phyloP scores from a whole-genome alignment of 2,797 vertebrate genomes.

The Pelobates cultripes region DNA sequence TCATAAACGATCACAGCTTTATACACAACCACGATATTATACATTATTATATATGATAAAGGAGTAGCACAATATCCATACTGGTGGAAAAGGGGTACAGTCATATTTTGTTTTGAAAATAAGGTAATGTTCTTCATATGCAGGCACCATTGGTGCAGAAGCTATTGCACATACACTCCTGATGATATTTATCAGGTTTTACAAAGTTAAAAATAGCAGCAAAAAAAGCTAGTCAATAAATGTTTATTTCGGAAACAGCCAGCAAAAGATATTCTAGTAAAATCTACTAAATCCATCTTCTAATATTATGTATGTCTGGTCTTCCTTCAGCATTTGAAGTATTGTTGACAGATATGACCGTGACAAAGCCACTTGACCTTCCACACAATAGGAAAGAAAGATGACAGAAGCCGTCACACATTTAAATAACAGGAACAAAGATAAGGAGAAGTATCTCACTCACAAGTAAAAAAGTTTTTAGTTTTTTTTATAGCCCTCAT shows the following conservation, averaged over 20 bases:
- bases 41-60: no score
- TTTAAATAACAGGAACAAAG: constrained; percentile 52
- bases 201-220: not conserved
- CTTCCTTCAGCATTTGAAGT: constrained; percentile 26
- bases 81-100: no score
- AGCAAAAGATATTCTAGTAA: not conserved
- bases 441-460: constrained; percentile 44
- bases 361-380: constrained; percentile 50
- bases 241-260: not conserved
- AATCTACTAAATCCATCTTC: not conserved
- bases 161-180: no score
- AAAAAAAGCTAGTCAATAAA: not conserved
- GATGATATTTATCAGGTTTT: no score
- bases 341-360: constrained; percentile 43
- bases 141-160: no score
- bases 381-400: constrained; percentile 46
- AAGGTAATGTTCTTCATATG: no score
- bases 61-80: no score
- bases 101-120: no score
- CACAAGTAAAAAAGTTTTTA: constrained; percentile 39
- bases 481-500: constrained; percentile 30
- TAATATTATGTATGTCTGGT: constrained; percentile 5
- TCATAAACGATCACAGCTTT: no score
- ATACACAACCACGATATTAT: no score
- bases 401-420: constrained; percentile 47